Evolutionary conservation across 2,888 invertebrate species (phyloP).

Genomic region (Rhopalosiphum nymphaeae): DNA sequence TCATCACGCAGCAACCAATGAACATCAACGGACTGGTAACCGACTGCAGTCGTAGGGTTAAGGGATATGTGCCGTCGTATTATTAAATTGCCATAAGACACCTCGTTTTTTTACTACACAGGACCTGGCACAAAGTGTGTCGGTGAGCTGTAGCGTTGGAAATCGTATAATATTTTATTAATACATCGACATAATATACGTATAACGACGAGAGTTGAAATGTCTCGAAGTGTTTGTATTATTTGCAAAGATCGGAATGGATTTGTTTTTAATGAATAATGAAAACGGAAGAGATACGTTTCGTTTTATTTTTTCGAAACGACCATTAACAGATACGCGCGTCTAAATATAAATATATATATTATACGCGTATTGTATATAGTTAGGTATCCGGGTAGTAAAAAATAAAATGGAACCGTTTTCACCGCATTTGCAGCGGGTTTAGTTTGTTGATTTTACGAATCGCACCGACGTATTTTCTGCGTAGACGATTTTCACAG

Average conservation of each 20-base stretch:
- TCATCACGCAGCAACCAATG: neutral
- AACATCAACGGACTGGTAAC: neutral
- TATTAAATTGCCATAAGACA: neutral
- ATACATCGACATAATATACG: neutral
- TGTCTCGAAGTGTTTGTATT: neutral
- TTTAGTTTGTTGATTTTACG: neutral
- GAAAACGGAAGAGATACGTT: neutral
- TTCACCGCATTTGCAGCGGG: neutral
- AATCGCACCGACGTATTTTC: neutral
- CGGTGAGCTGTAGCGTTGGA: neutral
- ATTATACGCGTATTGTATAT: neutral
- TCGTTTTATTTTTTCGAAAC: neutral
- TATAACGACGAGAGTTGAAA: neutral
- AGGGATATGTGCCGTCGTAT: neutral
- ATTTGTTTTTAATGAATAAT: slow-evolving; percentile 13
- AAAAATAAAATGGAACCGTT: slow-evolving; percentile 9
- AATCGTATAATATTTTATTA: neutral
- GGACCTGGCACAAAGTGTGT: neutral
- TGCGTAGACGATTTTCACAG: neutral
- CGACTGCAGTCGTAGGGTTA: neutral
- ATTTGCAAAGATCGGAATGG: neutral
- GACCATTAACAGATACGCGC: neutral
- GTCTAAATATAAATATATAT: neutral
- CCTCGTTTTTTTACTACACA: neutral
- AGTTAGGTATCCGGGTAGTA: neutral